Base-by-base conservation (phyloP, 2,797 vertebrate species). In the Pterois miles region DNA sequence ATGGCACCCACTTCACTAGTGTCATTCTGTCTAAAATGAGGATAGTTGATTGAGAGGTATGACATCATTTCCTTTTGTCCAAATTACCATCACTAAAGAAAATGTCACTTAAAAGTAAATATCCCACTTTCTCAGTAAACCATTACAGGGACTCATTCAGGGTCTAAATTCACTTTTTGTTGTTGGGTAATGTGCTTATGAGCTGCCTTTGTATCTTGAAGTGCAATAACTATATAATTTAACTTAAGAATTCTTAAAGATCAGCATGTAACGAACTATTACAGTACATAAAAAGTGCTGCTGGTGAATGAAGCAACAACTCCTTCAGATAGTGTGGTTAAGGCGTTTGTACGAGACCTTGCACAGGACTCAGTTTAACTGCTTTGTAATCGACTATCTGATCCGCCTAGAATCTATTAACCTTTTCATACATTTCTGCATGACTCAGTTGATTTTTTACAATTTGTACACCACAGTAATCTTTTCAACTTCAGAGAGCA, bases 171-270 rank as follows among this genome's bases (percentile, higher is more conserved):
- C 33, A 81, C 58, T 86, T 69, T 87, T 83, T 91, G 31, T 83
- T 91, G 31, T 90, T 83, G 59, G 74, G 38, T 65, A 52, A 79
- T 67, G 23, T 85, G 70, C 66, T 82, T 76, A 52, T 78, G 40
- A 73, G 65, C 71, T 90, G 64, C 74, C 71, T 84, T 82, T 91
- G 68, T 93, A 80, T 92, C 22, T 86, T 81, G 62, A 94, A 86
- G 93, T 96, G 94, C 93, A 94, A 95, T 95, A 95, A 85, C 69
- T 78, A 77, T 86, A 87, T 73, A 76, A 91, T 85, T 92, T 94
- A 93, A 94, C 89, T 93, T 93, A 90, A 94, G 73, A 83, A 82
- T 66, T 76, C 77, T 77, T 78, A 72, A 25, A 83, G 82, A 84
- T 84, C 65, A 57, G 74, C 80, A 83, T 87, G 78, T 76, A 81